Base-by-base conservation (phyloP, 2,888 invertebrate species). In the Cataglyphis albicans region DNA sequence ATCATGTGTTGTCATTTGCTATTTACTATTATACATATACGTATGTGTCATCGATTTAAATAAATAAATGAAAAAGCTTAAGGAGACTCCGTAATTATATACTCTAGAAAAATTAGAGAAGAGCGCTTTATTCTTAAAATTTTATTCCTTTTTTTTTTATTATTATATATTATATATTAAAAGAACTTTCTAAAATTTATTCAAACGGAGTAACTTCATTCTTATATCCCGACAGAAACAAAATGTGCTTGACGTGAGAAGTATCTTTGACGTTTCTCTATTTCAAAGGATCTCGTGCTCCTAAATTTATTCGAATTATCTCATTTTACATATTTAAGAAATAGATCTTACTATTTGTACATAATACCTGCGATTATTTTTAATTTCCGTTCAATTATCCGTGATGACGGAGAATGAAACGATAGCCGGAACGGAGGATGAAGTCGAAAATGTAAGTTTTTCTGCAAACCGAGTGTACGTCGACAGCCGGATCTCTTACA, bases 1-100 rank as follows among this genome's bases (percentile, higher is more conserved):
- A 25, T 67, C 3, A 3, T n/a, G 29, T 59, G 32, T 80, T 80
- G 2, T 86, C 38, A 81, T 80, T 86, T 15, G 1, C 18, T 18
- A 6, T 48, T 6, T 48, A 48, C 7, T 25, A 9, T 7, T 29
- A n/a, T n/a, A 38, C 1, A 41, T 41, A 38, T 41, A 41, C 12
- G 10, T 41, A n/a, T 29, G 6, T 65, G 2, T 1, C n/a, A 29
- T 67, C n/a, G 7, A 68, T 57, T 48, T 68, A 41, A 65, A 55
- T 38, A 25, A 75, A 1, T 52, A 35, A 65, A 25, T 75, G 64
- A 25, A 12, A 55, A 15, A 25, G 41, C 35, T 74, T 64, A 35
- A 29, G 12, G 64, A 52, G 10, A 10, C 12, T 63, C 3, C 2
- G 5, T 15, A 15, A n/a, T 0, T 7, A 0, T 41, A 35, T 25